Evolutionary conservation across 2,888 invertebrate genomes (phyloP), one percentile per base, ranked within the genome.

Genomic region (Chrysotoxum bicinctum): DNA sequence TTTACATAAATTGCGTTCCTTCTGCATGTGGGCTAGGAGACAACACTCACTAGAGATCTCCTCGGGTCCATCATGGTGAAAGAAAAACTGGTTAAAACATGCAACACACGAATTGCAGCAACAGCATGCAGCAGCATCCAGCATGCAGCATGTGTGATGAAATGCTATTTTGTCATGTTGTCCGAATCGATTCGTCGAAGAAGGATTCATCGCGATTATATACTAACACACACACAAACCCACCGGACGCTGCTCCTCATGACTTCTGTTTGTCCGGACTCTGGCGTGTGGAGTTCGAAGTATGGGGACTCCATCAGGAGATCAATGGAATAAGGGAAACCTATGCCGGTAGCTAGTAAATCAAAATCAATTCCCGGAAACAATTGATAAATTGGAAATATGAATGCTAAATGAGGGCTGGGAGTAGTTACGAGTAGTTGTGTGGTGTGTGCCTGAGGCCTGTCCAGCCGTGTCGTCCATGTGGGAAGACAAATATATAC

Each of bases 111-210:
- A 58, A 60, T 68, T 52, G 73, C 73, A 72, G 56, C 52, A 50
- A 26, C 30, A 50, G 35, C 19, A 21, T 48, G 16, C 50, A 21
- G 16, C 9, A 21, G 10, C 37, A 30, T 10, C 26, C 10, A 35
- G 35, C 35, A 37, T 50, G 40, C 23, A 68, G 35, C 68, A 50
- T 69, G 69, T 73, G 68, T 72, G 52, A 77, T 82, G 82, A 62
- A 82, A 72, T 68, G 73, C 73, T 74, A 69, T 69, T 80, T 74
- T 74, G 82, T 83, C 83, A 83, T 74, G 69, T 60, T 79, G 83
- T 83, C 78, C 83, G 56, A 83, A 74, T 83, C 74, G 79, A 83
- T 83, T 83, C 83, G 83, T 74, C 78, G 79, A 83, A 83, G 79
- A 69, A 64, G 83, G 70, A 80, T 64, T 66, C 70, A 75, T 75